Evolutionary conservation across 2,797 vertebrate genomes (phyloP), one percentile per base, ranked within the genome.

Genomic region (Silurus lanzhouensis): DNA sequence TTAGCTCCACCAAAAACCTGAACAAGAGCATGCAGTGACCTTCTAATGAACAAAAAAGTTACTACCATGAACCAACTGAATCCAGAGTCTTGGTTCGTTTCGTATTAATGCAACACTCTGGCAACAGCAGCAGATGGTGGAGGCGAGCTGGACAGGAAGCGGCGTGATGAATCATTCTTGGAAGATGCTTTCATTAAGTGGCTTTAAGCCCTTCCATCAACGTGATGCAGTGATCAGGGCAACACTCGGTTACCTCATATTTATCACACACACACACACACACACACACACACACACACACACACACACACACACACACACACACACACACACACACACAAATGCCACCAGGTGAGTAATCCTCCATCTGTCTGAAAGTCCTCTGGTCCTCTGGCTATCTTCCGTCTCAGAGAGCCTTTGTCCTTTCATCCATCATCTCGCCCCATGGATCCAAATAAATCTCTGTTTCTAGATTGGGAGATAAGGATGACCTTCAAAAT

Each of bases 341-440:
- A 55, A 75, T 25, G 27, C 74, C 38, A 63, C 81, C 57, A 61
- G 64, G 63, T 52, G 57, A 83, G 81, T 78, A 58, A 20, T 58
- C 66, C 44, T 63, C 85, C 81, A 86, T 86, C 85, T 83, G 81
- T 79, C 67, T 82, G 6, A 76, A 84, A 63, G 78, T 44, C 60
- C 74, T 76, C 22, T 15, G 64, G 46, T 83, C n/a, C 55, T 84
- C 68, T 25, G 20, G 38, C 46, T 13, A 81, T 82, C 38, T 61
- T 68, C 44, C 61, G 67, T 25, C 78, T 82, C 38, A 25, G 64
- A 44, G 22, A 19, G 44, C 57, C 64, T 78, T 57, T 60, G 52
- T 81, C 71, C 52, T 55, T 20, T 6, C 31, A 17, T 77, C 48
- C 10, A 67, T 85, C 80, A 66, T 68, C 57, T 22, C 19, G 1